Percentiles rank a stretch among this genome's conserved stretches.
These are phyloP conservation scores for Leptopilina drosophilae DNA, from an alignment of 2,888 invertebrate genomes.

Conservation along the genomic window DNA sequence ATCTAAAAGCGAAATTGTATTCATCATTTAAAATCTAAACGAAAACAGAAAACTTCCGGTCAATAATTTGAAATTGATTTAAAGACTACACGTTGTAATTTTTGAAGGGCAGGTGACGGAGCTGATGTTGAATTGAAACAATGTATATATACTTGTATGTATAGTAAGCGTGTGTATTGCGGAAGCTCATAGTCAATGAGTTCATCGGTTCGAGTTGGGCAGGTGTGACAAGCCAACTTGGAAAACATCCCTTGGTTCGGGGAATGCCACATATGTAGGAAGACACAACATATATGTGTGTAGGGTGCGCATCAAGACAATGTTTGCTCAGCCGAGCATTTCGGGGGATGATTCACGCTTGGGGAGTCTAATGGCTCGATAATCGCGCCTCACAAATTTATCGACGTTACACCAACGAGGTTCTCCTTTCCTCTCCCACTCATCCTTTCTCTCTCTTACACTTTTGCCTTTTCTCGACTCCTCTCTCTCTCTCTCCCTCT, in stretches of 20 bases:
- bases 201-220: slow-evolving; percentile 18
- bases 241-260: slow-evolving; percentile 19
- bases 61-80: no score
- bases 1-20: no score
- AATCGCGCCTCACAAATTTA: slow-evolving; percentile 50
- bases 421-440: slow-evolving; percentile 21
- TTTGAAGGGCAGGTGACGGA: no score
- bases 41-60: no score
- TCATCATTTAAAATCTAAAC: no score
- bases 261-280: slow-evolving; percentile 28
- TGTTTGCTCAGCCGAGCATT: slow-evolving; percentile 47
- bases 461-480: no score
- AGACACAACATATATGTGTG: slow-evolving; percentile 12
- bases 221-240: slow-evolving; percentile 57
- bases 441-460: no score
- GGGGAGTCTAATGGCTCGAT: slow-evolving; percentile 48
- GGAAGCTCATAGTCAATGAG: background rate
- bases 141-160: no score
- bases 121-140: no score
- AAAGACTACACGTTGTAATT: no score
- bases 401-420: slow-evolving; percentile 48
- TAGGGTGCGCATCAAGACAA: slow-evolving; percentile 36
- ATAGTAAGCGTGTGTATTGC: no score
- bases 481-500: no score
- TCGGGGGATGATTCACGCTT: slow-evolving; percentile 49